phyloP scores from a whole-genome alignment of 1,140 invertebrate species.

The Temnothorax longispinosus region DNA sequence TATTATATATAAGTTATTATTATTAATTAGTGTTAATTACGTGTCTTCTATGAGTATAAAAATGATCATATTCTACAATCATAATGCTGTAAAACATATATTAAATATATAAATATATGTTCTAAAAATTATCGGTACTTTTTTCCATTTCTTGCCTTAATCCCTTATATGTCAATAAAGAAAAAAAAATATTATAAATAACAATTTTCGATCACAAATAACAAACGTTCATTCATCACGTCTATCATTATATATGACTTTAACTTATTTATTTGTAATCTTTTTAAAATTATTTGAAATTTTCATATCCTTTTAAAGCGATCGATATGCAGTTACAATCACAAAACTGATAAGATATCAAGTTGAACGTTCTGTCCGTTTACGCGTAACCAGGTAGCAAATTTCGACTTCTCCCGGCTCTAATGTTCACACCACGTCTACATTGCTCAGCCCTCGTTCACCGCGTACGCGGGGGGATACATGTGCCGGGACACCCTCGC shows the following conservation, averaged over 20 bases:
- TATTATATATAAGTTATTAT: not conserved
- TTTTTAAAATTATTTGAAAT: not conserved
- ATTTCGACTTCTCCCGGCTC: not conserved
- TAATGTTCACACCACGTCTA: not conserved
- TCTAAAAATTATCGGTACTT: not conserved
- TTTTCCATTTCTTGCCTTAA: not conserved
- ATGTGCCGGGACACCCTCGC: constrained; percentile 13
- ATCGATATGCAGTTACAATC: not conserved
- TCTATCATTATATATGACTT: not conserved
- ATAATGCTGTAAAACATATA: not conserved
- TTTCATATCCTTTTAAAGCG: not conserved
- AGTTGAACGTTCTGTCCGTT: not conserved
- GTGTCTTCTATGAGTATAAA: not conserved
- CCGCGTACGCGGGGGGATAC: not conserved
- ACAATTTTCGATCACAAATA: not conserved
- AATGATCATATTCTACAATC: not conserved
- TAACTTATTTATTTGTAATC: not conserved
- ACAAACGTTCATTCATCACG: not conserved
- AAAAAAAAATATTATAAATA: not conserved
- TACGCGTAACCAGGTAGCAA: constrained; percentile 1
- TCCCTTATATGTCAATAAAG: not conserved
- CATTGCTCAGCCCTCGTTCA: not conserved
- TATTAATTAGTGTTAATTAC: not conserved
- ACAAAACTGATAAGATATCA: not conserved
- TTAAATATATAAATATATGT: not conserved